A percentile compares a stretch with the other conserved stretches of the same genome.
Evolutionary conservation across 2,113 vertebrate genomes (phyloP).

Genomic region (Orientallactaga bullata): DNA sequence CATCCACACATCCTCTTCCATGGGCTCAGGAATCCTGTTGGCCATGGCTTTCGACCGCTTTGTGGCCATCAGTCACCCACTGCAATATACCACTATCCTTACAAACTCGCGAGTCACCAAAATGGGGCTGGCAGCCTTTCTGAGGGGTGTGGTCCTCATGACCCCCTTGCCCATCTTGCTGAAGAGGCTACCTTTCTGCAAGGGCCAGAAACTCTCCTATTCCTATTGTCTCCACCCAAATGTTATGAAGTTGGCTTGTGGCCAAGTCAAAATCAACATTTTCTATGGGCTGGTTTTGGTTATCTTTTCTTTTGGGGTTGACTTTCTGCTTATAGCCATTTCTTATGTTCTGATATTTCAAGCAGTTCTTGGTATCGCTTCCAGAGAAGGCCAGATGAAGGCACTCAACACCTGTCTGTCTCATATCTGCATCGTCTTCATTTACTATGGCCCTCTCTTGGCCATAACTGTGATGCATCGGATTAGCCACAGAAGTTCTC

Average conservation of each 20-base stretch:
- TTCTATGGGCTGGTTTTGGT: conserved; percentile 59
- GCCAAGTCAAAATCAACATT: conserved; percentile 59
- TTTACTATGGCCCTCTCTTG: conserved; percentile 46
- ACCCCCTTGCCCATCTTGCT: conserved; percentile 44
- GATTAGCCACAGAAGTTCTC: conserved; percentile 37
- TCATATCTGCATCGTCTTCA: conserved; percentile 59
- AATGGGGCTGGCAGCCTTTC: conserved; percentile 43
- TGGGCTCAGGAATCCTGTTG: conserved; percentile 62
- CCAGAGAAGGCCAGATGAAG: conserved; percentile 57
- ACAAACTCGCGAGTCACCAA: conserved; percentile 51
- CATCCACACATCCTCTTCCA: conserved; percentile 59
- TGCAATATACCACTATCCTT: conserved; percentile 60
- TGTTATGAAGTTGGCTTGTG: conserved; percentile 62
- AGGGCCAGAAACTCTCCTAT: conserved; percentile 20
- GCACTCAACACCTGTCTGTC: conserved; percentile 65
- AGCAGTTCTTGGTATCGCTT: conserved; percentile 48
- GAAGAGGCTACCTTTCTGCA: conserved; percentile 49
- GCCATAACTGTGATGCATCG: conserved; percentile 50
- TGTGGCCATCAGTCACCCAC: conserved; percentile 56
- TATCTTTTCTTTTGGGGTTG: conserved; percentile 59
- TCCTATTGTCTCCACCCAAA: conserved; percentile 56
- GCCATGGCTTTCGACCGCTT: conserved; percentile 64
- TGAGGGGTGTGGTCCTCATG: conserved; percentile 34
- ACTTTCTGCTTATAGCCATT: conserved; percentile 52
- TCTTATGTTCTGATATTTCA: conserved; percentile 55